These are phyloP conservation scores for Brachycybe producta DNA, from an alignment of 2,888 invertebrate species.

Conservation along the genomic window DNA sequence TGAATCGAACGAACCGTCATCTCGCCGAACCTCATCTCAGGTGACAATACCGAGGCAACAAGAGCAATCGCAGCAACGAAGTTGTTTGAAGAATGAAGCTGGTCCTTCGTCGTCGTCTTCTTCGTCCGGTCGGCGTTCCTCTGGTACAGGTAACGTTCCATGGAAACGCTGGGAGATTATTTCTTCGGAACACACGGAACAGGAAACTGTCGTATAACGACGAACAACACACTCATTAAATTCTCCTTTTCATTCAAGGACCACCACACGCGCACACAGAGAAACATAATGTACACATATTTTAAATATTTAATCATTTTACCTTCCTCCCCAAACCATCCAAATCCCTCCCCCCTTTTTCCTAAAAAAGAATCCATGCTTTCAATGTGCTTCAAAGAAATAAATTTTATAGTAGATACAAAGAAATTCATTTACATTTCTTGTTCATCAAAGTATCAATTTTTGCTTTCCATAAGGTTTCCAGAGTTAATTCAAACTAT, in stretches of 20 bases:
- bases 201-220: slow-evolving; percentile 24
- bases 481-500: too few relatives aligned
- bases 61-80: not conserved
- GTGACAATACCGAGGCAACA: not conserved
- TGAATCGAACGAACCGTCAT: not conserved
- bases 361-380: too few relatives aligned
- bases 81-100: not conserved
- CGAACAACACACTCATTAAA: not conserved
- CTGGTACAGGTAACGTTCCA: slow-evolving; percentile 17
- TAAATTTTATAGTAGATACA: too few relatives aligned
- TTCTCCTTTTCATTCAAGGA: not conserved
- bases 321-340: too few relatives aligned
- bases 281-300: too few relatives aligned
- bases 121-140: slow-evolving; percentile 20
- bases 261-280: too few relatives aligned
- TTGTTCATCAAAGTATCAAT: too few relatives aligned
- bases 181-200: slow-evolving; percentile 51
- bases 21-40: not conserved
- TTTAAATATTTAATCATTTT: too few relatives aligned
- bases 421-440: too few relatives aligned
- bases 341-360: too few relatives aligned
- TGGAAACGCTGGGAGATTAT: slow-evolving; percentile 71
- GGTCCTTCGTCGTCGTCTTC: slow-evolving; percentile 22
- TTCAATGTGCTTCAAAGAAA: too few relatives aligned
- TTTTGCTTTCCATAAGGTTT: too few relatives aligned